Evolutionary conservation across 1,140 invertebrate species (phyloP), one percentile per base, ranked within the genome.

Genomic region (Campoletis sonorensis): DNA sequence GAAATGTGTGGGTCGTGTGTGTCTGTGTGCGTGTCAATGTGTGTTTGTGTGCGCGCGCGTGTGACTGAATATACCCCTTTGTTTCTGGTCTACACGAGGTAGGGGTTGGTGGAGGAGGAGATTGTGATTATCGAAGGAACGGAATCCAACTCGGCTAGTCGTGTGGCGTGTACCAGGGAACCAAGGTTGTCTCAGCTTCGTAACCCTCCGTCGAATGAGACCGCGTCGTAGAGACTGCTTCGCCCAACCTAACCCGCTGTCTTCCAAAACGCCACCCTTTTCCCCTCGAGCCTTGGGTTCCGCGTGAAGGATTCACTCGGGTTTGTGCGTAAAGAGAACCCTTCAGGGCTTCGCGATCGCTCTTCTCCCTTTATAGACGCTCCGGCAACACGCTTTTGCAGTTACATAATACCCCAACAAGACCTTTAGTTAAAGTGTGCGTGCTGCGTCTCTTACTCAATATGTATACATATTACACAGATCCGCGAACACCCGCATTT

Each of bases 401-500:
- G 67, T 70, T 33, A 70, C 30, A 21, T 70, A 70, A 70, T 70
- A 70, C 67, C 30, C 67, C 67, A 70, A 70, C 67, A 70, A 70
- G 11, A 15, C 15, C 67, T 21, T 5, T 5, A 27, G 27, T 11
- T 30, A 70, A 18, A 23, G 61, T 70, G 15, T 33, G 67, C 16
- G 67, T 13, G 23, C 30, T 67, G 61, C 13, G 54, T 58, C 54
- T n/a, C 18, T n/a, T 58, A 58, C 54, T 58, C 18, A n/a, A 58
- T 21, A 21, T 23, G 11, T 27, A 27, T 7, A 23, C 23, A 27
- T 67, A 64, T 51, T 76, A 54, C 45, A 13, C 11, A n/a, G 0
- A 26, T 58, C 13, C n/a, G 10, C 54, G 30, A 26, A 64, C 81
- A 71, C 83, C 83, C 83, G 82, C 76, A 87, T 67, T 23, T 85